Evolutionary conservation across 2,888 invertebrate genomes (phyloP).

Genomic region (Hedya salicella): DNA sequence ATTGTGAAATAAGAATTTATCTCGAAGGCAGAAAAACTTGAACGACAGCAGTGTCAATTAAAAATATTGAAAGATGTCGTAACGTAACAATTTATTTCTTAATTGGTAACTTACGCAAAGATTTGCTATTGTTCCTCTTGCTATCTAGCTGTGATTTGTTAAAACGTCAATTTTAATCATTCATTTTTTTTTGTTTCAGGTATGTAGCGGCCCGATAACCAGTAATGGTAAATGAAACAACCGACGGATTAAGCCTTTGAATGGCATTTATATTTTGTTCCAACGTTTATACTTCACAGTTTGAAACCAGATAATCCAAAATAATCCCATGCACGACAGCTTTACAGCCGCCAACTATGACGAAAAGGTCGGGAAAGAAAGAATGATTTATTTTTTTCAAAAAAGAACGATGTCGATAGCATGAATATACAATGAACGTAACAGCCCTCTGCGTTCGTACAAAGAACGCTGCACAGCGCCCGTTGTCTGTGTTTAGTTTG

Average conservation of each 20-base stretch:
- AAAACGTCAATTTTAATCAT: not conserved
- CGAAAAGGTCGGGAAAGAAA: slow-evolving; percentile 24
- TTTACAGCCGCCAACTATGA: slow-evolving; percentile 11
- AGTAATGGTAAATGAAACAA: not conserved
- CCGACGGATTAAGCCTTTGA: not conserved
- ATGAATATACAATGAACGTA: slow-evolving; percentile 65
- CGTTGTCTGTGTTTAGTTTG: slow-evolving; percentile 20
- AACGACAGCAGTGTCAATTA: slow-evolving; percentile 21
- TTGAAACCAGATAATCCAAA: slow-evolving; percentile 11
- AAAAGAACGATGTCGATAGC: slow-evolving; percentile 43
- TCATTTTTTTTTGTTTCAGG: slow-evolving; percentile 26
- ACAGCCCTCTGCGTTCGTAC: slow-evolving; percentile 52
- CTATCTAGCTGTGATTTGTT: not conserved
- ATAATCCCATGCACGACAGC: slow-evolving; percentile 26
- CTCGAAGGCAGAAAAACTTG: not conserved
- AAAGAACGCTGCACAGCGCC: slow-evolving; percentile 52
- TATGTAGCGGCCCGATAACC: slow-evolving; percentile 16
- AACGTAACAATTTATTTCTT: slow-evolving; percentile 11
- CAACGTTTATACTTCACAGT: not conserved
- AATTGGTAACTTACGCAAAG: slow-evolving; percentile 7
- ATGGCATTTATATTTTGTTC: not conserved
- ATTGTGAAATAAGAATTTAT: not conserved
- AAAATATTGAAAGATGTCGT: slow-evolving; percentile 13
- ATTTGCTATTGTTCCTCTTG: not conserved
- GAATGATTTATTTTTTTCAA: not conserved